Evolutionary conservation across 2,888 invertebrate species (phyloP).

Genomic region (Odontocerum albicorne): DNA sequence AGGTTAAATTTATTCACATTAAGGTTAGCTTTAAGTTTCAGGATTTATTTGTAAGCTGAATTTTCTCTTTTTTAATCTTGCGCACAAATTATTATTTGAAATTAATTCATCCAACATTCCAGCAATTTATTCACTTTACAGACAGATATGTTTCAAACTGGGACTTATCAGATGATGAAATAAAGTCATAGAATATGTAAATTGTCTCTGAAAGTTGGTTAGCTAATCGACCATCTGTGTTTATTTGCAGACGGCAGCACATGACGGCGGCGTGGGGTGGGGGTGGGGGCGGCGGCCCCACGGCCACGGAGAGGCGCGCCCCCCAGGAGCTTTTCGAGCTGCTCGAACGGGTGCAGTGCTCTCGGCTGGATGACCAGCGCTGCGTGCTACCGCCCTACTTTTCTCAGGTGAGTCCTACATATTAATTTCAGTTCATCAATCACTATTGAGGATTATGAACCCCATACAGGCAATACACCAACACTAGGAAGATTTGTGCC

Average conservation of each 20-base stretch:
- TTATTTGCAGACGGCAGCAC: conserved; percentile 66
- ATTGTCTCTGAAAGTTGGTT: no score
- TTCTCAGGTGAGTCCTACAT: conserved; percentile 69
- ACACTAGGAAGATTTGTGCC: no score
- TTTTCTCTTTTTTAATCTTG: no score
- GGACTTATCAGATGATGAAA: no score
- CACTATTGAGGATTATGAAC: not conserved
- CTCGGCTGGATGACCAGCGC: conserved; percentile 94
- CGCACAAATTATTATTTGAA: no score
- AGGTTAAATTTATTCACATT: no score
- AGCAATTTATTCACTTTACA: no score
- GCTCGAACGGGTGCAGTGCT: conserved; percentile 91
- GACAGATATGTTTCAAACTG: no score
- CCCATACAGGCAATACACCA: no score
- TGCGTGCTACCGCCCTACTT: conserved; percentile 92
- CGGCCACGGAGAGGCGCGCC: conserved; percentile 52
- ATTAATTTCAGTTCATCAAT: not conserved
- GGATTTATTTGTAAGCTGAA: no score
- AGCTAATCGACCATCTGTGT: not conserved
- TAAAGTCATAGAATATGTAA: not conserved
- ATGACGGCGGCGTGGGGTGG: conserved; percentile 54
- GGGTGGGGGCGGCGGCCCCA: conserved; percentile 46
- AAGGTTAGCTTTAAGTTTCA: no score
- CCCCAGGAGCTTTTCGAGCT: conserved; percentile 88
- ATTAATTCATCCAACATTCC: no score